Evolutionary conservation across 2,888 invertebrate genomes (phyloP), one percentile per base, ranked within the genome.

Genomic region (Pseudoips prasinana): DNA sequence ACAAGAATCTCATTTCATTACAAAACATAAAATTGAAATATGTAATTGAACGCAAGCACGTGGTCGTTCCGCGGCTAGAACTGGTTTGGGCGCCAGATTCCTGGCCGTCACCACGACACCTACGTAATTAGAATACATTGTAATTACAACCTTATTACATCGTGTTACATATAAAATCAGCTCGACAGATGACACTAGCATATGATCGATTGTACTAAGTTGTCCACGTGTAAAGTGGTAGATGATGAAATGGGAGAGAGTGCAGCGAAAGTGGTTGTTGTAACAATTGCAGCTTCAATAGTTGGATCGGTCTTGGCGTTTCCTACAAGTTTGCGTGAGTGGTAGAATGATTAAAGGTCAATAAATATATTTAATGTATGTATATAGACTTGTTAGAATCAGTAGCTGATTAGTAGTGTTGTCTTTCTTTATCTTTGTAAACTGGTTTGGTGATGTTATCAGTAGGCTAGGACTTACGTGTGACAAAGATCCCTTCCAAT

Each of bases 61-160:
- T 69, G 30, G 22, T 18, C 8, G 35, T 35, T 44, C 45, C 47
- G 41, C 14, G 14, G 14, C 46, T 39, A 33, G 30, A 62, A 70
- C 64, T 37, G 53, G 67, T 66, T 65, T 49, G 14, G 14, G 14
- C 14, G 14, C 14, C 8, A 39, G 34, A 43, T 42, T 38, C 43
- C 38, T 49, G 41, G 18, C 44, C 43, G 40, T 23, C 33, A 39
- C 24, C 35, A 24, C 35, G 27, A 37, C 39, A 29, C 30, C 25
- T 38, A 34, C 22, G 19, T 28, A 7, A 32, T 19, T 8, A 20
- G 7, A 20, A 6, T 8, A 26, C 37, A 39, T 8, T 31, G 47
- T 39, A 56, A 59, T 57, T 39, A 46, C 48, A 39, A 58, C 61
- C 53, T 54, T 68, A 59, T 49, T 39, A 17, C 38, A 33, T 40